Evolutionary conservation across 2,888 invertebrate genomes (phyloP), one percentile per base, ranked within the genome.

Genomic region (Phortica okadai): DNA sequence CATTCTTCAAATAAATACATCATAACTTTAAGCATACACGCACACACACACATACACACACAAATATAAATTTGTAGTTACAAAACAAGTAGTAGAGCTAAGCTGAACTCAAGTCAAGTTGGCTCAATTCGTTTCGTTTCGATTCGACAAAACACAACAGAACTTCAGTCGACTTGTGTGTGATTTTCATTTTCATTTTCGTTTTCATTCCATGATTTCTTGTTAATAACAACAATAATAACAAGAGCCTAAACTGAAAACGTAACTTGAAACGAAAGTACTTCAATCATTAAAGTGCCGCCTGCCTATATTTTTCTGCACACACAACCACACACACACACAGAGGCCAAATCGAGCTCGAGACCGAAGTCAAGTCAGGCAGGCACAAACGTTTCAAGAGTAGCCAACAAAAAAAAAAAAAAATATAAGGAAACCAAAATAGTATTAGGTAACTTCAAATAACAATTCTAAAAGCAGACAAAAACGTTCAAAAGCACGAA

Each of bases 241-340:
- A 66, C n/a, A 41, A 66, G 14, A 33, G 33, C 33, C 33, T 33
- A 66, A 66, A 59, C 7, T 21, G 21, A 59, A 11, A 66, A 42
- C 41, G 14, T 41, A 66, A 66, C 66, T 66, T 42, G 10, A 33
- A 66, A 66, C 41, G 66, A 66, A 66, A 66, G 42, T 66, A 66
- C 66, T 66, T 66, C 66, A 66, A 66, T 66, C 66, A 66, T 66
- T 66, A 66, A 66, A 66, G 41, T 66, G 66, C 66, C 42, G 11
- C 42, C 66, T 42, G 54, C 54, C 54, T 33, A 21, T 21, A 21
- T 21, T 21, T 21, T 21, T 21, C 21, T 16, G 16, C 14, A 1
- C 14, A 1, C 14, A 56, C 56, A 62, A n/a, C n/a, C 10, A 62
- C 62, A 62, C 62, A 25, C 25, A 62, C 62, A 62, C 25, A 25